Evolutionary conservation across 2,888 invertebrate species (phyloP).

Genomic region (Neuroscelio doddi): DNA sequence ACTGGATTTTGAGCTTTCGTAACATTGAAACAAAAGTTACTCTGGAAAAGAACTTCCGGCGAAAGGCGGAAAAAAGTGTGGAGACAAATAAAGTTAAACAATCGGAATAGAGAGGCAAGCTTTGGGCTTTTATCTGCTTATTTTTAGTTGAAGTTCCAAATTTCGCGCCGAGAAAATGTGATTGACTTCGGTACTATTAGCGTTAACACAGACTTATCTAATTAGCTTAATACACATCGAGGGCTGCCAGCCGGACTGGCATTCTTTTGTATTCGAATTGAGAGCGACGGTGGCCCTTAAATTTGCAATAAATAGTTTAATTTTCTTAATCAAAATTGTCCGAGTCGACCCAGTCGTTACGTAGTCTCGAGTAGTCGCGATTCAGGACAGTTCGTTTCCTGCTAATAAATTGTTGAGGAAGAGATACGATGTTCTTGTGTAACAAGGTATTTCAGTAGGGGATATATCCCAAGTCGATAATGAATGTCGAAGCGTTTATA

Average conservation of each 20-base stretch:
- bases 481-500: not conserved
- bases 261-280: conserved; percentile 14
- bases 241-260: not conserved
- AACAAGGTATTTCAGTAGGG: no score
- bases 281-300: not conserved
- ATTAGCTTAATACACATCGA: not conserved
- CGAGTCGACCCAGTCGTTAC: conserved; percentile 11
- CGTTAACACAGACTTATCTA: conserved; percentile 6
- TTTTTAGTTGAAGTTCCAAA: conserved; percentile 9
- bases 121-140: conserved; percentile 19
- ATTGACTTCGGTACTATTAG: conserved; percentile 10
- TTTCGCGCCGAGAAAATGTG: not conserved
- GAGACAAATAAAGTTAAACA: conserved; percentile 37
- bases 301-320: conserved; percentile 57
- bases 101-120: conserved; percentile 18
- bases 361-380: conserved; percentile 10
- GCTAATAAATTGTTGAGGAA: not conserved
- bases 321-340: conserved; percentile 62
- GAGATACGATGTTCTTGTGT: not conserved
- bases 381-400: not conserved
- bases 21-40: conserved; percentile 37
- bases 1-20: conserved; percentile 35
- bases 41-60: conserved; percentile 10
- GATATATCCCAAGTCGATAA: not conserved
- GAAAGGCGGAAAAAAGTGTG: not conserved